A percentile compares a stretch with the other conserved stretches of the same genome.
Conservation (phyloP, 2,113 vertebrate genomes). For the Amblyopsis rosae region DNA sequence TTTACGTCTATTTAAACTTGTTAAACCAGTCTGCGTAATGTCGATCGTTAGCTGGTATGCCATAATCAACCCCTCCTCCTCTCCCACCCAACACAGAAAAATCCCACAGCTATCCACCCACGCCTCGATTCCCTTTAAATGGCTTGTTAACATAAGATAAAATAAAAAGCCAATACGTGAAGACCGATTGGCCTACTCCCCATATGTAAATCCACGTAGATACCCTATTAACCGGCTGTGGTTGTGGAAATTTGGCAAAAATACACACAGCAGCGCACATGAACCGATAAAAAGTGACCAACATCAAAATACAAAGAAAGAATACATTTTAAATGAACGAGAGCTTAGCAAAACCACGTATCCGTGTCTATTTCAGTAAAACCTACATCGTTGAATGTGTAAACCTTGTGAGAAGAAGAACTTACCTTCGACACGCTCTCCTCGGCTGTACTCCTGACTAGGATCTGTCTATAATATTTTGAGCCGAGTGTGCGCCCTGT, state of each 20-base stretch:
- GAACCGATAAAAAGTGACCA: slow-evolving; percentile 58
- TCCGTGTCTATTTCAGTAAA: slow-evolving; percentile 26
- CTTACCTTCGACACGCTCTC: slow-evolving; percentile 55
- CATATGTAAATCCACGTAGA: not conserved
- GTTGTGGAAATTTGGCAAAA: not conserved
- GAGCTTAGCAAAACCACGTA: slow-evolving; percentile 29
- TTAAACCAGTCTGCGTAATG: slow-evolving; percentile 56
- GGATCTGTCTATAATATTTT: slow-evolving; percentile 61
- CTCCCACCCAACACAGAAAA: slow-evolving; percentile 47
- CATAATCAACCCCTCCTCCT: slow-evolving; percentile 58
- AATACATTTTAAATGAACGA: slow-evolving; percentile 53
- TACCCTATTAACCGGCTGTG: not conserved
- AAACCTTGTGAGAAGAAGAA: slow-evolving; percentile 4
- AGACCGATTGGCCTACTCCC: slow-evolving; percentile 19
- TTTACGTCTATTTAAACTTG: slow-evolving; percentile 53
- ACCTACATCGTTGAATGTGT: not conserved
- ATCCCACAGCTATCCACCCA: slow-evolving; percentile 58
- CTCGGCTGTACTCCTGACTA: slow-evolving; percentile 43
- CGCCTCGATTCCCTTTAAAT: slow-evolving; percentile 63
- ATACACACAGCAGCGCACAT: slow-evolving; percentile 16
- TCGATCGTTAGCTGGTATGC: slow-evolving; percentile 57
- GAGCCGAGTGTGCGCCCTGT: slow-evolving; percentile 51
- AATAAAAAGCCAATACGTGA: not conserved
- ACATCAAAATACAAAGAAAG: slow-evolving; percentile 63
- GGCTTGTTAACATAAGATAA: slow-evolving; percentile 19